Conservation (phyloP, 1,140 invertebrate genomes). For the Vanessa tameamea region DNA sequence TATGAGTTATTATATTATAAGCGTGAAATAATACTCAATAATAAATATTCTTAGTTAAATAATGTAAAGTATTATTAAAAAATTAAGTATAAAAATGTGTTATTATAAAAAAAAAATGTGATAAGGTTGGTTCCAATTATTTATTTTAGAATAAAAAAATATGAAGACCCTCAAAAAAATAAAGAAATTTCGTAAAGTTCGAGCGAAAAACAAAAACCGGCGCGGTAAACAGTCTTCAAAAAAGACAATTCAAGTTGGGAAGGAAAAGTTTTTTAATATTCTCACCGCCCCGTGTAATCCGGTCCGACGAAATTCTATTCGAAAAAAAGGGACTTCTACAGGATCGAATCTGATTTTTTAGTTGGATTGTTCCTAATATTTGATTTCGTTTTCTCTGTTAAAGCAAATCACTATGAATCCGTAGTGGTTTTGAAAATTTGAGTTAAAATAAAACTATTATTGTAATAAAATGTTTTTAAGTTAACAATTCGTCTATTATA, state of each 20-base stretch:
- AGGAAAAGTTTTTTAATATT: slow-evolving; percentile 77
- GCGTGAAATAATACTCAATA: too few species aligned
- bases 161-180: slow-evolving; percentile 20
- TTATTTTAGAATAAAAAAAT: slow-evolving; percentile 4
- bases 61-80: too few species aligned
- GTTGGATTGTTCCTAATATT: slow-evolving; percentile 14
- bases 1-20: too few species aligned
- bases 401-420: too few species aligned
- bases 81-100: too few species aligned
- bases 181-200: slow-evolving; percentile 14
- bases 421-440: too few species aligned
- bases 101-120: too few species aligned
- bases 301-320: slow-evolving; percentile 62
- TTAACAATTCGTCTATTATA: too few species aligned
- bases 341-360: slow-evolving; percentile 25
- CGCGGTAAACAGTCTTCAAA: slow-evolving; percentile 65
- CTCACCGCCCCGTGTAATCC: slow-evolving; percentile 69
- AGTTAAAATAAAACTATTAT: too few species aligned
- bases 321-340: slow-evolving; percentile 40
- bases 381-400: not conserved
- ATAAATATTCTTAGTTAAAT: too few species aligned
- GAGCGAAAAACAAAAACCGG: slow-evolving; percentile 52
- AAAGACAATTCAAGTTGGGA: slow-evolving; percentile 75
- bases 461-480: too few species aligned
- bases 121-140: not conserved